Conservation (phyloP, 1,140 invertebrate genomes). For the Kradibia gibbosae region DNA sequence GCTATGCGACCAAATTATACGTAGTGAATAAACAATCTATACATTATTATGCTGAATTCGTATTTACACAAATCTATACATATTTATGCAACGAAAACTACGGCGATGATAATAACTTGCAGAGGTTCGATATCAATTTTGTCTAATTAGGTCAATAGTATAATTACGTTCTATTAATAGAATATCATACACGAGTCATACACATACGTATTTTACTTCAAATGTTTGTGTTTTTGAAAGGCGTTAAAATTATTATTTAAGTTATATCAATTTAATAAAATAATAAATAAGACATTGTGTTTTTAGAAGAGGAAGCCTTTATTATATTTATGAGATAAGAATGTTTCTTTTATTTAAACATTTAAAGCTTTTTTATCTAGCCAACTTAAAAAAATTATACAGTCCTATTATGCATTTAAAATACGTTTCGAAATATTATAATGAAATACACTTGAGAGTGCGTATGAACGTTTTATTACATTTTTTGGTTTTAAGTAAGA, state of each 20-base stretch:
- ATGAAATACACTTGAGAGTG: too few species aligned
- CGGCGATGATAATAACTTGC: neutral
- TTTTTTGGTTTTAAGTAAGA: too few species aligned
- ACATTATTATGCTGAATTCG: neutral
- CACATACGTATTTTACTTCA: neutral
- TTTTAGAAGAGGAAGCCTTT: neutral
- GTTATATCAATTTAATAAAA: neutral
- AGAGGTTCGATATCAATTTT: neutral
- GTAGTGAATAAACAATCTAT: neutral
- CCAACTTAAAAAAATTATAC: too few species aligned
- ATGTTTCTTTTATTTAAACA: too few species aligned
- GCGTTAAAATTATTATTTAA: neutral
- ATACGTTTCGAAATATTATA: too few species aligned
- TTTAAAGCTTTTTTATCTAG: too few species aligned
- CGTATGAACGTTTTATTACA: too few species aligned
- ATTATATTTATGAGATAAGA: too few species aligned
- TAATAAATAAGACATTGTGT: neutral
- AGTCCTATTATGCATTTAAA: too few species aligned
- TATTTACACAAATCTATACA: neutral
- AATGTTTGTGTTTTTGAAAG: neutral
- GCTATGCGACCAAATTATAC: neutral
- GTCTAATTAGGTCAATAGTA: neutral
- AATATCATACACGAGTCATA: neutral
- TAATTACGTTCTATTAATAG: neutral
- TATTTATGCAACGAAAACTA: neutral